Percentiles rank a stretch among this genome's conserved stretches.
These are phyloP conservation scores for Sus scrofa DNA, from an alignment of 2,113 vertebrate species.

Conservation along the genomic window T2T-Sscrofa CM000812.6:158864001-158864500, in stretches of 20 bases:
- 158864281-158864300: background rate
- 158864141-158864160: background rate
- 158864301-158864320: background rate
- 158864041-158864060: background rate
- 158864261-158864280: background rate
- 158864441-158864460: background rate
- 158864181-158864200: background rate
- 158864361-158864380: background rate
- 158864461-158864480: background rate
- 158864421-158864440: background rate
- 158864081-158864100: background rate
- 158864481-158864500: background rate
- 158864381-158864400: background rate
- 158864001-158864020: background rate
- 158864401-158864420: background rate
- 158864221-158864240: background rate
- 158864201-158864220: background rate
- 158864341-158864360: background rate
- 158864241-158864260: background rate
- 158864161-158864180: background rate
- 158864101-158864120: background rate
- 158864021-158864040: background rate
- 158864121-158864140: background rate
- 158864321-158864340: background rate
- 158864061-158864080: background rate